A percentile compares a stretch with the other conserved stretches of the same genome.
These are phyloP conservation scores for Petrosia ficiformis DNA, from an alignment of 37 sponge, comb jelly and placozoan genomes.

Conservation along the genomic window DNA sequence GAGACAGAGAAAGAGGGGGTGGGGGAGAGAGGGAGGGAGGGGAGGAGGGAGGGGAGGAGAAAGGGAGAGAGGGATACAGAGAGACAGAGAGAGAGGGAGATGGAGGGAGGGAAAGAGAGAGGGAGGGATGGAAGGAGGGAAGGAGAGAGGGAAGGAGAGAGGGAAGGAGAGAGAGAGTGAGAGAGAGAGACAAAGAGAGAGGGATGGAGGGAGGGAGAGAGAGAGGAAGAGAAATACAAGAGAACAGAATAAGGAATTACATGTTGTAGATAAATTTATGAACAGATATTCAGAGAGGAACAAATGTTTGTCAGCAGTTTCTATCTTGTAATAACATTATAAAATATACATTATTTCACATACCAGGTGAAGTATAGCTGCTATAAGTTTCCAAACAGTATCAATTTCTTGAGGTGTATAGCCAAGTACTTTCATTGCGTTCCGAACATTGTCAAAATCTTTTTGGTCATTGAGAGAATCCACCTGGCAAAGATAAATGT, in stretches of 20 bases:
- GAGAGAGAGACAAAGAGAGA: background rate
- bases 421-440: constrained; percentile 54
- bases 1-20: too few species aligned
- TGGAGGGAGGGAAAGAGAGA: constrained; percentile 23
- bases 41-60: too few species aligned
- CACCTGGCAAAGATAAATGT: constrained; percentile 32
- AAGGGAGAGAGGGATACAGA: constrained; percentile 14
- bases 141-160: constrained; percentile 35
- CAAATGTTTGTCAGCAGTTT: background rate
- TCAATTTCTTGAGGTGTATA: constrained; percentile 37
- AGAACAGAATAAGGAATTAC: background rate
- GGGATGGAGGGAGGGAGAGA: constrained; percentile 23
- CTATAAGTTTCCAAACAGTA: constrained; percentile 69
- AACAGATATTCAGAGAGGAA: background rate
- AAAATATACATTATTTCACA: constrained; percentile 16
- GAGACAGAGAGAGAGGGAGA: constrained; percentile 18
- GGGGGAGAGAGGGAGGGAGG: constrained; percentile 28
- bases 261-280: background rate
- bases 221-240: too few species aligned
- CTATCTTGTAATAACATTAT: background rate
- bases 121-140: constrained; percentile 33
- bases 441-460: constrained; percentile 46
- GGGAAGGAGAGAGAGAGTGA: background rate
- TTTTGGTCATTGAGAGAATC: constrained; percentile 45
- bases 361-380: constrained; percentile 70